Conservation (phyloP, 23 tunicate genomes). For the Pegea sp. region DNA sequence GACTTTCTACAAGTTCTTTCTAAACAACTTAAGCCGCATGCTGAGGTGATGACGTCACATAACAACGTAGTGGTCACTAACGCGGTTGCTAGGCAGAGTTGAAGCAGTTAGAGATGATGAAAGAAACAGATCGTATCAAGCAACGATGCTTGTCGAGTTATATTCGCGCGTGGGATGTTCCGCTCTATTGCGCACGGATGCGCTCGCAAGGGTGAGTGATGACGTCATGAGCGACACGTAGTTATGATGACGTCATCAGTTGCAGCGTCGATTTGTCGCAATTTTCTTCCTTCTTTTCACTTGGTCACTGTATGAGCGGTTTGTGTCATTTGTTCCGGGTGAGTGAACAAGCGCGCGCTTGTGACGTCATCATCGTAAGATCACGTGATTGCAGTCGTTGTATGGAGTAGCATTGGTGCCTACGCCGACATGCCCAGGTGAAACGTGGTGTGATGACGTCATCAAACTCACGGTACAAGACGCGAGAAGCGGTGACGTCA, state of each 20-base stretch:
- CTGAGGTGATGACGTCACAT: slow-evolving; percentile 25
- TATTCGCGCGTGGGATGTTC: background rate
- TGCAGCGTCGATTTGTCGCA: too few species aligned
- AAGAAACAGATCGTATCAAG: background rate
- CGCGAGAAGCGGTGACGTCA: slow-evolving; percentile 9
- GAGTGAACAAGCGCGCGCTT: background rate
- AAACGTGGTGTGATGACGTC: slow-evolving; percentile 69
- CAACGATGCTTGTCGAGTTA: background rate
- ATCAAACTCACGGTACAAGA: slow-evolving; percentile 46
- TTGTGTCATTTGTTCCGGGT: slow-evolving; percentile 44
- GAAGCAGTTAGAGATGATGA: background rate
- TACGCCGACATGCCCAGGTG: slow-evolving; percentile 33
- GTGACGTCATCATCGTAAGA: too few species aligned
- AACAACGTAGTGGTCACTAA: too few species aligned
- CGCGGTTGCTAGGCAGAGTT: too few species aligned
- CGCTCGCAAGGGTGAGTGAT: too few species aligned
- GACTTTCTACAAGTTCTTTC: slow-evolving; percentile 39
- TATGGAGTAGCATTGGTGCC: slow-evolving; percentile 37
- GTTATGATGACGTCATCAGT: too few species aligned
- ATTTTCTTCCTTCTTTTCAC: slow-evolving; percentile 34
- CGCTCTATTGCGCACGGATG: background rate
- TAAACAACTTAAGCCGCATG: slow-evolving; percentile 19
- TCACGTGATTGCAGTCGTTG: slow-evolving; percentile 27
- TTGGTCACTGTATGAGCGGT: slow-evolving; percentile 89
- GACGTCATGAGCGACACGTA: too few species aligned